These are phyloP conservation scores for Phorcus lineatus DNA, from an alignment of 2,888 invertebrate species.

Conservation along the genomic window DNA sequence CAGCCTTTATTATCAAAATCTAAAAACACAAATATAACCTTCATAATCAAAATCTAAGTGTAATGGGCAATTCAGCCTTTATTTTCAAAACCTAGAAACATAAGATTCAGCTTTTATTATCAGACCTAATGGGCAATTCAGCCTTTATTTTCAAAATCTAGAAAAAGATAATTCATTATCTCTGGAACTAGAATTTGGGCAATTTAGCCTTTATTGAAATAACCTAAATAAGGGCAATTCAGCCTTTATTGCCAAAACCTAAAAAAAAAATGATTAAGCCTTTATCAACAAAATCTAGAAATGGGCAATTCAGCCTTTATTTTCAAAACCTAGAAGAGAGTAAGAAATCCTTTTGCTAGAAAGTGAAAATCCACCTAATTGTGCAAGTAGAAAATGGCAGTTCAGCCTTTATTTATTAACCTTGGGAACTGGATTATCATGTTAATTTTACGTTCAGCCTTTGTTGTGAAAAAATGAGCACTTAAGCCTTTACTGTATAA, in stretches of 20 bases:
- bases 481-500: slow-evolving; percentile 15
- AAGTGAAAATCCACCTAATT: no score
- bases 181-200: not conserved
- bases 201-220: not conserved
- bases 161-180: not conserved
- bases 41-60: not conserved
- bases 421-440: no score
- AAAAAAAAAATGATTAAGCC: not conserved
- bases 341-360: no score
- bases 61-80: not conserved
- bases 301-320: not conserved
- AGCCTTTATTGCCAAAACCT: slow-evolving; percentile 27
- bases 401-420: not conserved
- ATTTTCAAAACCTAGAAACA: not conserved
- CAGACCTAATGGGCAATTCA: slow-evolving; percentile 4
- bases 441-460: no score
- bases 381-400: no score
- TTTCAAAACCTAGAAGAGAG: not conserved
- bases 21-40: not conserved
- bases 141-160: slow-evolving; percentile 26
- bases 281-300: not conserved
- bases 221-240: not conserved
- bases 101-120: not conserved
- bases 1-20: slow-evolving; percentile 22
- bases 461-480: not conserved